Conservation (phyloP, 2,113 vertebrate species). For the Tringa solitaria region DNA sequence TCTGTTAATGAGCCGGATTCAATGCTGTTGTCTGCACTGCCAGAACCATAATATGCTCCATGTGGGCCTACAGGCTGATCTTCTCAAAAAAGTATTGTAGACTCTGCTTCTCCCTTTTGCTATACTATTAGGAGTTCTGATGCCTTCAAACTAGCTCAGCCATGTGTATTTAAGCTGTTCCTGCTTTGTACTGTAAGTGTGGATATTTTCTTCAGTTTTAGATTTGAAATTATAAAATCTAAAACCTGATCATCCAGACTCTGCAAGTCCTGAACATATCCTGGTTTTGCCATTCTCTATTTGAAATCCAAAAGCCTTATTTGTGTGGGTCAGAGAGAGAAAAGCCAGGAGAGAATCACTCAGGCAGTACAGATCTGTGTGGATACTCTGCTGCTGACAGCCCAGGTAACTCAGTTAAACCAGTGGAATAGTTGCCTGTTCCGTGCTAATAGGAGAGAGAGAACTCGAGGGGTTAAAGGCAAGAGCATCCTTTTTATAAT, state of each 20-base stretch:
- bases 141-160: background rate
- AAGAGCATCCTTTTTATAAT: slow-evolving; percentile 53
- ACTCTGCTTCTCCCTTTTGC: background rate
- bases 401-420: slow-evolving; percentile 11
- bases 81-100: background rate
- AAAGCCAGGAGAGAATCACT: background rate
- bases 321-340: background rate
- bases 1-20: background rate
- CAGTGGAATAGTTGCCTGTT: background rate
- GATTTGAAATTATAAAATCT: background rate
- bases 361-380: background rate
- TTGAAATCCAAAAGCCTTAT: background rate
- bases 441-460: background rate
- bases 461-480: slow-evolving; percentile 50
- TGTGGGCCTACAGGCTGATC: background rate
- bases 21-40: background rate
- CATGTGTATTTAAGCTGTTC: background rate
- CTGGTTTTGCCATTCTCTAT: background rate
- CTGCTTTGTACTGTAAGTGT: background rate
- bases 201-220: background rate
- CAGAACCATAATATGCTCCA: background rate
- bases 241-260: background rate
- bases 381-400: background rate
- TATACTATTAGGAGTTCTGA: background rate
- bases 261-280: background rate